Base-by-base conservation (phyloP, 1,140 invertebrate genomes). In the Macrobrachium rosenbergii region DNA sequence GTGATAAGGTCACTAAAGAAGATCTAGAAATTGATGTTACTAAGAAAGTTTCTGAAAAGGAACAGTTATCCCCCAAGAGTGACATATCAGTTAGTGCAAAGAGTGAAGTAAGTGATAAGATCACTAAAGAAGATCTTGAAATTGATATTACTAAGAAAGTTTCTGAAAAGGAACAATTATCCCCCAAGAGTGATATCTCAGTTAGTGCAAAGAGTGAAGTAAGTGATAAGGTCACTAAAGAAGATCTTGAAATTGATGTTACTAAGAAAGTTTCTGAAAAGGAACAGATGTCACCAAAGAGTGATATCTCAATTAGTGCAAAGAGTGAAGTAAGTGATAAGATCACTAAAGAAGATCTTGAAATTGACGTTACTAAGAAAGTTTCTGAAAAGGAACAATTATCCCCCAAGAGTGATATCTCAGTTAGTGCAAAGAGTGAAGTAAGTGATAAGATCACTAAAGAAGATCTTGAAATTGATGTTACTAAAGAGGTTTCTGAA, bases 81-180 rank as follows among this genome's bases (percentile, higher is more conserved):
- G 84, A 81, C 5, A 14, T 77, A 0, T 77, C 75, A 5, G 23
- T 81, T 58, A 72, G 84, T 37, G 23, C 28, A 23, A 59, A 80
- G 58, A 79, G 84, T 87, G 85, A 82, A 16, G 60, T 63, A 14
- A 82, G 59, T 62, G 16, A 59, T 85, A 88, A 81, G 77, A 82
- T 43, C 82, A n/a, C 58, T 3, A 87, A 83, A 88, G 89, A 64
- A 60, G n/a, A 43, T 6, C 58, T 90, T 88, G 82, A 93, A 17
- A 90, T 92, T 81, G 83, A 92, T 43, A 92, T 86, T 80, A 23
- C 37, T 5, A 52, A 52, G 45, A 52, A 89, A 59, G 28, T 14
- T 28, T 79, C 81, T 78, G 89, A 82, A 19, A 81, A 87, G 79
- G 79, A 75, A 37, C 62, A 86, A 5, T 67, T 82, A 3, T 87